Conservation (phyloP, 2,888 invertebrate genomes). For the Volucella zonaria region DNA sequence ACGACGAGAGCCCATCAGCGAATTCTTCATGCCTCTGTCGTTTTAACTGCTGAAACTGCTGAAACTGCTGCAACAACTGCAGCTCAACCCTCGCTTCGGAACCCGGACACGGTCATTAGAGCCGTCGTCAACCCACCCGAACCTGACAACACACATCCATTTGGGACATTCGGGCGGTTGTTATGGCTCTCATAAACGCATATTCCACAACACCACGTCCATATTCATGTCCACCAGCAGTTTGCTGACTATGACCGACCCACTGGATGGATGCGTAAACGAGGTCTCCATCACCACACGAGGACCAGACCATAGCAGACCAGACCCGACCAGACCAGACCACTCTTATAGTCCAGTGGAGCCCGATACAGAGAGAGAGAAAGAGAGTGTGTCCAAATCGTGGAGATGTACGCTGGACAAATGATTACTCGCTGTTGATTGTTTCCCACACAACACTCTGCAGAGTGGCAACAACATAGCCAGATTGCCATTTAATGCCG, state of each 20-base stretch:
- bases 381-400: neutral
- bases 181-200: slow-evolving; percentile 73
- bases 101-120: slow-evolving; percentile 61
- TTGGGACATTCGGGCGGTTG: slow-evolving; percentile 65
- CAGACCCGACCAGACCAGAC: neutral
- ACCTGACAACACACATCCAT: slow-evolving; percentile 70
- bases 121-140: slow-evolving; percentile 69
- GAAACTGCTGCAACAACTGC: neutral
- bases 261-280: slow-evolving; percentile 71
- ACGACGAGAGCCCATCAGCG: slow-evolving; percentile 71
- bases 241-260: slow-evolving; percentile 20
- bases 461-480: slow-evolving; percentile 66
- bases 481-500: slow-evolving; percentile 71
- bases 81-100: slow-evolving; percentile 36
- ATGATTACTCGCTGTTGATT: slow-evolving; percentile 72
- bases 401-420: slow-evolving; percentile 62
- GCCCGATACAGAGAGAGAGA: too few species aligned
- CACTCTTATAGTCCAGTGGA: too few species aligned
- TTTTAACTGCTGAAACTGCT: neutral
- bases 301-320: slow-evolving; percentile 5
- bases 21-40: slow-evolving; percentile 17
- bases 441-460: slow-evolving; percentile 70
- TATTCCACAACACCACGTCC: slow-evolving; percentile 64
- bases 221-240: neutral
- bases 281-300: slow-evolving; percentile 60